Percentiles rank a stretch among this genome's conserved stretches.
Evolutionary conservation across 2,888 invertebrate genomes (phyloP).

Genomic region (Cryptus viduatorius): DNA sequence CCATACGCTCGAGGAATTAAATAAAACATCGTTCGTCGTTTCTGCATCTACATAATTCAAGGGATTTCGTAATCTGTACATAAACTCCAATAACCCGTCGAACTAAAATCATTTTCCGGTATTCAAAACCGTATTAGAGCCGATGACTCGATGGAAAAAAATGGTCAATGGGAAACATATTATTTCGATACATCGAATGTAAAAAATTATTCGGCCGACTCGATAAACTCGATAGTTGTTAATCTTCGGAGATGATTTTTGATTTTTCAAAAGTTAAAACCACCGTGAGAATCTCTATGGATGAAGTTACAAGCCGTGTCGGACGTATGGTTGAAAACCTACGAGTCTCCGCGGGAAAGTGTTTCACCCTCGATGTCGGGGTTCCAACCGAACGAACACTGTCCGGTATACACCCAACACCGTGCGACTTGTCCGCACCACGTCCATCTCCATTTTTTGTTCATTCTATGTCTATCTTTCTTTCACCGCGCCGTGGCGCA

Average conservation of each 20-base stretch:
- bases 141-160: no score
- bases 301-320: background rate
- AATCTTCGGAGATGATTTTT: background rate
- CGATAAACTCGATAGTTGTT: no score
- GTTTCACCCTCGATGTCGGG: slow-evolving; percentile 61
- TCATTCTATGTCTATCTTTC: slow-evolving; percentile 10
- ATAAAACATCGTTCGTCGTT: no score
- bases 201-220: no score
- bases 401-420: slow-evolving; percentile 81
- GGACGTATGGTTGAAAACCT: background rate
- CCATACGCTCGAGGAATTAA: no score
- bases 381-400: slow-evolving; percentile 79
- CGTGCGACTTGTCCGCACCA: slow-evolving; percentile 77
- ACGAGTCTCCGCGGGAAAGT: slow-evolving; percentile 20
- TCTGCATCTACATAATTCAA: no score
- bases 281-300: slow-evolving; percentile 34
- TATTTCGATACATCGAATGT: no score
- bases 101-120: no score
- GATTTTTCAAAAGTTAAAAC: slow-evolving; percentile 21
- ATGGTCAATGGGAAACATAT: no score
- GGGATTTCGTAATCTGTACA: no score
- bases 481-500: background rate
- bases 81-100: no score
- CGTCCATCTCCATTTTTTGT: slow-evolving; percentile 38
- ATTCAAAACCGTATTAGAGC: no score